A percentile compares a stretch with the other conserved stretches of the same genome.
Evolutionary conservation across 2,113 vertebrate genomes (phyloP).

Genomic region (Cololabis saira): DNA sequence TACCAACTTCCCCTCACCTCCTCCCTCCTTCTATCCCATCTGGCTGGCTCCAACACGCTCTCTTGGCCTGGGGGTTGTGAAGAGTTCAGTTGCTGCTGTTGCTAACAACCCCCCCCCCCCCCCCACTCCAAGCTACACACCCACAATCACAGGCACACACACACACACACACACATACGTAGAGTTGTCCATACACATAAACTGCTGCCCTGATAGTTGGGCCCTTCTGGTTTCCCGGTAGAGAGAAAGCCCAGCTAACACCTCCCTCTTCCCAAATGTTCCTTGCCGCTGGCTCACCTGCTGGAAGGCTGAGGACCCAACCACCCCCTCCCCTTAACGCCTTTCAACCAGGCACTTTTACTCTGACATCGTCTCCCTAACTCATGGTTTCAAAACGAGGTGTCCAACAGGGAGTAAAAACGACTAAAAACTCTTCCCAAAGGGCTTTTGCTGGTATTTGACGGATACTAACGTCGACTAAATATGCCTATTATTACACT

Average conservation of each 20-base stretch:
- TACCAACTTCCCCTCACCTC: conserved; percentile 47
- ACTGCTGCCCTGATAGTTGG: conserved; percentile 64
- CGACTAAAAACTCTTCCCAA: too few species aligned
- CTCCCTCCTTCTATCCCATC: conserved; percentile 58
- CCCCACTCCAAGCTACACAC: conserved; percentile 1
- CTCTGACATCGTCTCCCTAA: too few species aligned
- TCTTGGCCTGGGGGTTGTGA: conserved; percentile 76
- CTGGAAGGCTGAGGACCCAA: conserved; percentile 64
- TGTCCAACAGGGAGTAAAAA: too few species aligned
- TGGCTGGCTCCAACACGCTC: conserved; percentile 71
- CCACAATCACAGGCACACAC: conserved; percentile 35
- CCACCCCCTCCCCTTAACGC: conserved; percentile 53
- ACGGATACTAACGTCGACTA: too few species aligned
- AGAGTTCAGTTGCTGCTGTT: conserved; percentile 79
- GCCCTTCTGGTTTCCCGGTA: conserved; percentile 66
- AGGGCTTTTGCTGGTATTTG: too few species aligned
- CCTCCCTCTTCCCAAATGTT: conserved; percentile 69
- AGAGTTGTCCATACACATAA: conserved; percentile 59
- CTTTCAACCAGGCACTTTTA: conserved; percentile 31
- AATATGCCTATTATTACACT: too few species aligned
- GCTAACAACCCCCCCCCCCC: conserved; percentile 68
- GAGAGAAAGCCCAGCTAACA: conserved; percentile 64
- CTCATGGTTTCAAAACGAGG: too few species aligned
- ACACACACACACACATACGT: conserved; percentile 30
- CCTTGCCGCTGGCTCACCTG: conserved; percentile 61